Evolutionary conservation across 2,888 invertebrate species (phyloP).

Genomic region (Stictocephala bisonia): DNA sequence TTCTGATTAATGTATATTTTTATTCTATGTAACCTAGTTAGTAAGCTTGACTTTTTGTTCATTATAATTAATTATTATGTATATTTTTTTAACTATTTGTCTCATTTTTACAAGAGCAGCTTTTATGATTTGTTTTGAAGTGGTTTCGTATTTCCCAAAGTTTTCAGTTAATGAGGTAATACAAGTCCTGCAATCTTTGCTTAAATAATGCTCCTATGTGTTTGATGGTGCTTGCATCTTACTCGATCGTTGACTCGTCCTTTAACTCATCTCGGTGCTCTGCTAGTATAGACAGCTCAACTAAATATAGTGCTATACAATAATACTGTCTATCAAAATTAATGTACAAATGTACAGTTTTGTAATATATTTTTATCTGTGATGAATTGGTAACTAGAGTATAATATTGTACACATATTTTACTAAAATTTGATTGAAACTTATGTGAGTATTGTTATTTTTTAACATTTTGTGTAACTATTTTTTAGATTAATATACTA

Average conservation of each 20-base stretch:
- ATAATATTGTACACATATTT: background rate
- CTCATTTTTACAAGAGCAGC: background rate
- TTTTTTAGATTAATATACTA: too few relatives aligned
- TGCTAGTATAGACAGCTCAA: conserved; percentile 37
- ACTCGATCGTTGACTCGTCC: too few relatives aligned
- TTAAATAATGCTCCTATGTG: background rate
- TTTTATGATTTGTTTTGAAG: background rate
- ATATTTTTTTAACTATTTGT: background rate
- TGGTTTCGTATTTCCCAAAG: too few relatives aligned
- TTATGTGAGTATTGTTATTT: conserved; percentile 14
- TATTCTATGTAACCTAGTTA: too few relatives aligned
- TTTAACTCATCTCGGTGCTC: conserved; percentile 20
- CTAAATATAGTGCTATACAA: conserved; percentile 14
- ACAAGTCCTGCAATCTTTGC: too few relatives aligned
- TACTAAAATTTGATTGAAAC: background rate
- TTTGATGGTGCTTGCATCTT: conserved; percentile 23
- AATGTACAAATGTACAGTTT: conserved; percentile 39
- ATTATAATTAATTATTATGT: background rate
- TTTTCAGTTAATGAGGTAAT: too few relatives aligned
- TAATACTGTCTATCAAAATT: conserved; percentile 27
- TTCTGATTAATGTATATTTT: too few relatives aligned
- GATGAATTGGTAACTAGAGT: conserved; percentile 32
- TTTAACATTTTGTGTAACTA: background rate
- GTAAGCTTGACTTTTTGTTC: too few relatives aligned
- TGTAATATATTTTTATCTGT: conserved; percentile 38